Conservation (phyloP, 2,113 vertebrate genomes). For the Silurus meridionalis region DNA sequence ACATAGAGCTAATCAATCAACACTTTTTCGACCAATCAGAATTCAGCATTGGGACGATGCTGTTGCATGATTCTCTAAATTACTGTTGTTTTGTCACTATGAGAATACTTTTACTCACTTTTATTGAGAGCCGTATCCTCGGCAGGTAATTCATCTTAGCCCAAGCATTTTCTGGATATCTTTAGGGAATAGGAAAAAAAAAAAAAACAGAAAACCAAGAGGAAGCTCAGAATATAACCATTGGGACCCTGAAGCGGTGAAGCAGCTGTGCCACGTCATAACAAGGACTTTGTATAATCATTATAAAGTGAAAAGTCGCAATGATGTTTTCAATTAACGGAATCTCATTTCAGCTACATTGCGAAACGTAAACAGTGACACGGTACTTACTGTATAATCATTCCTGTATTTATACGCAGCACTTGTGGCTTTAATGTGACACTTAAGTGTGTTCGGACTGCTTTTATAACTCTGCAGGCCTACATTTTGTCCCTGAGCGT, state of each 20-base stretch:
- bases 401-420: not conserved
- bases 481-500: not conserved
- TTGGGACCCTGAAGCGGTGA: not conserved
- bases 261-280: not conserved
- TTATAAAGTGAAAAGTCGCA: not conserved
- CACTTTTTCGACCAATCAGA: not conserved
- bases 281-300: not conserved
- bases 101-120: not conserved
- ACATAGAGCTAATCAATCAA: not conserved
- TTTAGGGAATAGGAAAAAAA: no score
- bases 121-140: not conserved
- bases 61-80: not conserved
- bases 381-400: not conserved
- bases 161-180: no score
- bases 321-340: not conserved
- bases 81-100: not conserved
- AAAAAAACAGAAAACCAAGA: no score
- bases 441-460: not conserved
- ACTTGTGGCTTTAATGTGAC: not conserved
- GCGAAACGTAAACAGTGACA: not conserved
- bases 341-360: not conserved
- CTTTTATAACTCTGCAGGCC: conserved; percentile 23
- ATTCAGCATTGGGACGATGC: not conserved
- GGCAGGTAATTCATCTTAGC: not conserved
- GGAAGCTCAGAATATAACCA: not conserved